phyloP scores from a whole-genome alignment of 1,140 invertebrate species.

The Goniozus legneri region DNA sequence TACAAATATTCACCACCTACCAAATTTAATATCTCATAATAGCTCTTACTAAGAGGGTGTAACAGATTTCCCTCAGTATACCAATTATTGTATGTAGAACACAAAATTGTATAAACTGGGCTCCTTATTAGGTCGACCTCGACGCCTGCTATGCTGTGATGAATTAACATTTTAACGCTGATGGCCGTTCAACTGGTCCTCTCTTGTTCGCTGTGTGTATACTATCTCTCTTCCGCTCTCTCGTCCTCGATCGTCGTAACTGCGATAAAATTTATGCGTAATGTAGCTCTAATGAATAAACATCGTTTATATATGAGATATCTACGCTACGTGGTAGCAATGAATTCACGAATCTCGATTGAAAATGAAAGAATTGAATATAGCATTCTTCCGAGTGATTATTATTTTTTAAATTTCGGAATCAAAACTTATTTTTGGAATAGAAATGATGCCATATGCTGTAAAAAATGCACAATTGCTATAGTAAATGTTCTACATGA shows the following conservation, averaged over 20 bases:
- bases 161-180: slow-evolving; percentile 23
- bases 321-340: neutral
- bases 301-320: slow-evolving; percentile 7
- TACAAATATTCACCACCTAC: too few species aligned
- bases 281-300: slow-evolving; percentile 28
- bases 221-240: too few species aligned
- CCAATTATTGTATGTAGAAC: too few species aligned
- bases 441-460: neutral
- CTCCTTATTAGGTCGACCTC: too few species aligned
- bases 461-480: neutral
- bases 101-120: too few species aligned
- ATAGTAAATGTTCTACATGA: too few species aligned
- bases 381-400: neutral
- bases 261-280: slow-evolving; percentile 9
- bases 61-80: too few species aligned
- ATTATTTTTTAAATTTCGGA: neutral
- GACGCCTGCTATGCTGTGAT: slow-evolving; percentile 6
- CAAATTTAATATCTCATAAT: too few species aligned
- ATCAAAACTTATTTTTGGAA: neutral
- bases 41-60: too few species aligned
- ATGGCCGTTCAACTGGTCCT: slow-evolving; percentile 3
- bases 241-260: neutral
- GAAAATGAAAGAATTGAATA: slow-evolving; percentile 5
- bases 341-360: neutral
- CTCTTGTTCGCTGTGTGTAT: too few species aligned